Base-by-base conservation (phyloP, 1,140 invertebrate species). In the Vollenhovia emeryi region DNA sequence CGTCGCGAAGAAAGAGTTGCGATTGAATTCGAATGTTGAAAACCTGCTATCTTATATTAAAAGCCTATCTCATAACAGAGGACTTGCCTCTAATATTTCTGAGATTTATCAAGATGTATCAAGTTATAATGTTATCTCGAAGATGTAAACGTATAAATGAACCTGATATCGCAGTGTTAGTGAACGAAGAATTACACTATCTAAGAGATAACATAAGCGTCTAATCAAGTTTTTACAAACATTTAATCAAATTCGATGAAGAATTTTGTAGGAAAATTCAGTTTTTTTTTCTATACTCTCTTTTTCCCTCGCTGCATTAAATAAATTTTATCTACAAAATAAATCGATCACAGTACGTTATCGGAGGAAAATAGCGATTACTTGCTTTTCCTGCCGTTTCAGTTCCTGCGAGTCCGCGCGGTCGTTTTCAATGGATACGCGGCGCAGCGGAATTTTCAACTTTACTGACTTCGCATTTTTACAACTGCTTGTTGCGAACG, bases 401-500 rank as follows among this genome's bases (percentile, higher is more conserved):
- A n/a, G n/a, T n/a, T n/a, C n/a, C n/a, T n/a, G n/a, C n/a, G n/a
- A n/a, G n/a, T n/a, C n/a, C n/a, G n/a, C 36, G 48, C 11, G 6
- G 30, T 40, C 9, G 27, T 18, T 55, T 68, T 80, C 40, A 69
- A 69, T 21, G 33, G 36, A 80, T 43, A 24, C 36, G 3, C 6
- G 6, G n/a, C 24, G 13, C 36, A 7, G 8, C 50, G 3, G 40
- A 55, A 80, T 71, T 80, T 57, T 69, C 48, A 27, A 55, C 52
- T 80, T 33, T 80, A 50, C 50, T 57, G 50, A 80, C 33, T 69
- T 30, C 18, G 64, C 36, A 40, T 43, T 80, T 79, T 69, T 45
- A 55, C 76, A 69, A 80, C 33, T 52, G 30, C 21, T 69, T 79
- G 60, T 80, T 80, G 13, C 62, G 21, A 33, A 48, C 9, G n/a